Percentiles rank a stretch among this genome's conserved stretches.
These are phyloP conservation scores for Troides helena DNA, from an alignment of 2,888 invertebrate genomes.

Conservation along the genomic window DNA sequence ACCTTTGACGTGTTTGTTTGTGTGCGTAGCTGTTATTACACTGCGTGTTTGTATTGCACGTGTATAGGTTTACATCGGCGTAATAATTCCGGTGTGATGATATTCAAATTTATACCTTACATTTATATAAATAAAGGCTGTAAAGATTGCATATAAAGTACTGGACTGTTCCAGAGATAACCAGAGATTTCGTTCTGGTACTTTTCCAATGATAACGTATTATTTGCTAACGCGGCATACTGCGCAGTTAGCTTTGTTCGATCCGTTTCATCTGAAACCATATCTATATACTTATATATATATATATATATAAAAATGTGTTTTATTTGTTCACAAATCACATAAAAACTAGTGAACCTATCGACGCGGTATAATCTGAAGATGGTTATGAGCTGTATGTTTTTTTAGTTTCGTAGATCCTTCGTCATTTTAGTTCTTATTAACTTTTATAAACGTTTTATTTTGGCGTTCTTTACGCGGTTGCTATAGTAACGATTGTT, in stretches of 20 bases:
- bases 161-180: slow-evolving; percentile 21
- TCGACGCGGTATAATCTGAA: too few relatives aligned
- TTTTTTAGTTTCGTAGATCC: too few relatives aligned
- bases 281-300: too few relatives aligned
- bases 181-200: slow-evolving; percentile 28
- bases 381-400: too few relatives aligned
- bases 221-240: slow-evolving; percentile 19
- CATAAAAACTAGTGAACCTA: too few relatives aligned
- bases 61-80: slow-evolving; percentile 1
- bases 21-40: neutral
- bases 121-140: slow-evolving; percentile 2
- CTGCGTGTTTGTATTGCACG: slow-evolving; percentile 10
- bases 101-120: slow-evolving; percentile 4
- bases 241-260: slow-evolving; percentile 23
- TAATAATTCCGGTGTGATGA: neutral
- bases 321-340: too few relatives aligned
- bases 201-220: slow-evolving; percentile 26
- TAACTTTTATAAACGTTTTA: too few relatives aligned
- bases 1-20: too few relatives aligned
- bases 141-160: neutral
- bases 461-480: too few relatives aligned
- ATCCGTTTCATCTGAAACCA: slow-evolving; percentile 3
- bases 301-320: too few relatives aligned
- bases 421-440: too few relatives aligned
- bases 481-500: too few relatives aligned